Base-by-base conservation (phyloP, 2,113 vertebrate species). In the Lagenorhynchus albirostris region DNA sequence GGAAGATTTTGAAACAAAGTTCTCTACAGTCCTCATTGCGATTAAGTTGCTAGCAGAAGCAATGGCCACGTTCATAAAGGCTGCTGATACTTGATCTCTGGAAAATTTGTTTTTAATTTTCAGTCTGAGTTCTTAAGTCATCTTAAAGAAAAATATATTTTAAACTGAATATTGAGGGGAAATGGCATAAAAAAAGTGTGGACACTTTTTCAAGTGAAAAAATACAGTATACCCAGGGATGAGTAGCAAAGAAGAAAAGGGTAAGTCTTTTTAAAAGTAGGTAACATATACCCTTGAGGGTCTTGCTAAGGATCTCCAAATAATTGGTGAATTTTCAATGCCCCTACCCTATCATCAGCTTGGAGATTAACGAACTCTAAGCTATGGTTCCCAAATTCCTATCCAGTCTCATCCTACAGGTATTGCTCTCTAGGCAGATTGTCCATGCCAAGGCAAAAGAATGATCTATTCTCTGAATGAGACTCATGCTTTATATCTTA, bases 61-160 rank as follows among this genome's bases (percentile, higher is more conserved):
- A 60, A 50, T 17, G 29, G 3, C 13, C 53, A 26, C 3, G 21
- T 1, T 90, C 8, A 65, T 60, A 70, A 85, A 68, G 33, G 38
- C 21, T 41, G 29, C 13, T 71, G 18, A 63, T 13, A 67, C 29
- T 55, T 81, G 8, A 7, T 70, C 53, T 93, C 50, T 23, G 8
- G 47, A 53, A 36, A 38, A 65, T 55, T 82, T 92, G 88, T 81
- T 96, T 97, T 8, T 55, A 55, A 80, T 50, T 76, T 96, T 92
- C n/a, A 62, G 7, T 36, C 14, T 86, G 17, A 50, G 20, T 81
- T 73, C 20, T 53, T 89, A 38, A 23, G 25, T 26, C 47, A 95
- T 77, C 81, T 95, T 83, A 88, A 84, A 93, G 50, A 95, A 86
- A 94, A 82, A 91, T n/a, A 31, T 38, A 71, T 36, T 89, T 95